phyloP scores from a whole-genome alignment of 2,888 invertebrate genomes.

The Lochmaea capreae region DNA sequence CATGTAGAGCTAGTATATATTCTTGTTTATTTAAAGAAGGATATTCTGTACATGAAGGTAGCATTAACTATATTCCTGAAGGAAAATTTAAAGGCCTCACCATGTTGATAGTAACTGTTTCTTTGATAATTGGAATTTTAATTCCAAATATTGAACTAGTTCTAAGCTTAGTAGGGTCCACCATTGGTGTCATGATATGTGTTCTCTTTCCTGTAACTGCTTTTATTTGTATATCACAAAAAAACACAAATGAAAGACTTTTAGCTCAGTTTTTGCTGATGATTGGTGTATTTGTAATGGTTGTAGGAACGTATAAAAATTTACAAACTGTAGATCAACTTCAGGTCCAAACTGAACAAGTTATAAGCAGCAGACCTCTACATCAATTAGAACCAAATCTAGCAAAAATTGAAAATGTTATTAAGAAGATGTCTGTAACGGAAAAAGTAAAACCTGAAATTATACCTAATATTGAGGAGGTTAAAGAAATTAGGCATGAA shows the following conservation, averaged over 20 bases:
- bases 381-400: slow-evolving; percentile 5
- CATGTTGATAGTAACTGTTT: slow-evolving; percentile 78
- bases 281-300: slow-evolving; percentile 87
- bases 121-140: slow-evolving; percentile 84
- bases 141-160: slow-evolving; percentile 96
- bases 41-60: slow-evolving; percentile 73
- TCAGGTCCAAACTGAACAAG: slow-evolving; percentile 31
- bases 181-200: slow-evolving; percentile 94
- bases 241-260: slow-evolving; percentile 84
- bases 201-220: slow-evolving; percentile 93
- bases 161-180: slow-evolving; percentile 93
- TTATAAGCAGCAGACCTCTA: slow-evolving; percentile 20
- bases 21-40: slow-evolving; percentile 88
- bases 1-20: slow-evolving; percentile 92
- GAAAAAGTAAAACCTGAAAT: slow-evolving; percentile 21
- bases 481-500: slow-evolving; percentile 62
- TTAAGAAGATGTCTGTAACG: slow-evolving; percentile 26
- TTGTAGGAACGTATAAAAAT: slow-evolving; percentile 92
- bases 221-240: slow-evolving; percentile 85
- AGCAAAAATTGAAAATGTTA: slow-evolving; percentile 23
- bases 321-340: slow-evolving; percentile 71
- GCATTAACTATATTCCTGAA: slow-evolving; percentile 82
- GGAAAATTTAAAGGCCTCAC: slow-evolving; percentile 87
- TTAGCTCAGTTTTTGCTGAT: slow-evolving; percentile 85
- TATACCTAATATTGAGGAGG: slow-evolving; percentile 51